Percentiles rank a stretch among this genome's conserved stretches.
These are phyloP conservation scores for Monopterus albus DNA, from an alignment of 2,113 vertebrate species.

Conservation along the genomic window DNA sequence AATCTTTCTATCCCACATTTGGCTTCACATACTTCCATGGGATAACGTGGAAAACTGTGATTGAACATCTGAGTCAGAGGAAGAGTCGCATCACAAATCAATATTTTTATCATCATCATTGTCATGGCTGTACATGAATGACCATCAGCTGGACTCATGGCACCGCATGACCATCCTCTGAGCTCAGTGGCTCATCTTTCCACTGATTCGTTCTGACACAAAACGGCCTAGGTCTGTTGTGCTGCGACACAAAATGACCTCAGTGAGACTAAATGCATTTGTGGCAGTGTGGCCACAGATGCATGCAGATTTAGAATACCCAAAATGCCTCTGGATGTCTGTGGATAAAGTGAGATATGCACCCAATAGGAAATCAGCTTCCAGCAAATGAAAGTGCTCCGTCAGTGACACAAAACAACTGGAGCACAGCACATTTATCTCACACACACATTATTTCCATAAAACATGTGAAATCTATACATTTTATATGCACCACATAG, in stretches of 20 bases:
- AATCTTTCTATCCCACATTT: slow-evolving; percentile 51
- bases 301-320: slow-evolving; percentile 49
- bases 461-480: slow-evolving; percentile 1
- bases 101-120: slow-evolving; percentile 45
- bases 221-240: slow-evolving; percentile 60
- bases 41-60: slow-evolving; percentile 25
- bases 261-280: slow-evolving; percentile 48
- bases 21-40: slow-evolving; percentile 46
- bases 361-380: slow-evolving; percentile 6
- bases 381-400: slow-evolving; percentile 12
- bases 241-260: slow-evolving; percentile 52
- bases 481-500: neutral
- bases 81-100: slow-evolving; percentile 39
- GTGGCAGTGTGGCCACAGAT: slow-evolving; percentile 43
- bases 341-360: slow-evolving; percentile 17
- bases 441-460: neutral
- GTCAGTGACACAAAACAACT: slow-evolving; percentile 16
- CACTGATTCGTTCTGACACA: slow-evolving; percentile 65
- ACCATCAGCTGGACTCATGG: slow-evolving; percentile 53
- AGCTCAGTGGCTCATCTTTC: slow-evolving; percentile 54
- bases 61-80: slow-evolving; percentile 55
- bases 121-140: slow-evolving; percentile 52
- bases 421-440: slow-evolving; percentile 18
- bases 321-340: slow-evolving; percentile 37
- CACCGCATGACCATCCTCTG: slow-evolving; percentile 45